Percentiles rank a stretch among this genome's conserved stretches.
Evolutionary conservation across 1,140 invertebrate species (phyloP).

Genomic region (Plodia interpunctella): DNA sequence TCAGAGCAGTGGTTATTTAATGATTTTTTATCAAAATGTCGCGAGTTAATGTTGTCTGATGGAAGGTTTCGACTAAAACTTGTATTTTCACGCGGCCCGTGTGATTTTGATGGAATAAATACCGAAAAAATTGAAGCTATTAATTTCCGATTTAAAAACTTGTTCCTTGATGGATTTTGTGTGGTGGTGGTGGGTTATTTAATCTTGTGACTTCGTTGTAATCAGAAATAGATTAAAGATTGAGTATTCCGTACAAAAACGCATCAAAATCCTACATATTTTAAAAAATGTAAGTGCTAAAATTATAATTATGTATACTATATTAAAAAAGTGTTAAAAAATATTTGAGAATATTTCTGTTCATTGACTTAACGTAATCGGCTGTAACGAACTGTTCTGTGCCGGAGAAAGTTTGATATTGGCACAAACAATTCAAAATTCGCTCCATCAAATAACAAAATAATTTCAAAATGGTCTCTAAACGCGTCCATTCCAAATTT

Average conservation of each 20-base stretch:
- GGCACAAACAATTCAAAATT: constrained; percentile 10
- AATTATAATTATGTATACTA: too few species aligned
- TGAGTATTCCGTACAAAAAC: too few species aligned
- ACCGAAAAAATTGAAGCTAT: constrained; percentile 5
- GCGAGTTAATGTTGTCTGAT: constrained; percentile 1
- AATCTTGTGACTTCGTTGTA: not conserved
- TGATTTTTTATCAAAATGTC: constrained; percentile 4
- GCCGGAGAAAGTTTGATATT: not conserved
- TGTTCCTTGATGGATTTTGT: not conserved
- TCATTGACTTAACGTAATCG: not conserved
- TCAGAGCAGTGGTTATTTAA: not conserved
- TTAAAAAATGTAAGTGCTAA: too few species aligned
- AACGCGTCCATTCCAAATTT: constrained; percentile 47
- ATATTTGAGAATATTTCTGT: not conserved
- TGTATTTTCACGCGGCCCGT: not conserved
- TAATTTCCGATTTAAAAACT: constrained; percentile 7
- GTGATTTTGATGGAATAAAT: constrained; percentile 4
- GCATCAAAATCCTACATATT: too few species aligned
- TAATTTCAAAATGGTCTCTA: constrained; percentile 13
- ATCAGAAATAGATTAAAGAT: too few species aligned
- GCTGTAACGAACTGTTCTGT: not conserved
- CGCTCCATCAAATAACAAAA: constrained; percentile 13
- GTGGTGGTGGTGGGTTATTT: not conserved
- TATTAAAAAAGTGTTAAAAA: not conserved
- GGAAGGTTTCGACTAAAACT: not conserved